Percentiles rank a stretch among this genome's conserved stretches.
Conservation (phyloP, 2,113 vertebrate species). For the Chelonoidis abingdonii region DNA sequence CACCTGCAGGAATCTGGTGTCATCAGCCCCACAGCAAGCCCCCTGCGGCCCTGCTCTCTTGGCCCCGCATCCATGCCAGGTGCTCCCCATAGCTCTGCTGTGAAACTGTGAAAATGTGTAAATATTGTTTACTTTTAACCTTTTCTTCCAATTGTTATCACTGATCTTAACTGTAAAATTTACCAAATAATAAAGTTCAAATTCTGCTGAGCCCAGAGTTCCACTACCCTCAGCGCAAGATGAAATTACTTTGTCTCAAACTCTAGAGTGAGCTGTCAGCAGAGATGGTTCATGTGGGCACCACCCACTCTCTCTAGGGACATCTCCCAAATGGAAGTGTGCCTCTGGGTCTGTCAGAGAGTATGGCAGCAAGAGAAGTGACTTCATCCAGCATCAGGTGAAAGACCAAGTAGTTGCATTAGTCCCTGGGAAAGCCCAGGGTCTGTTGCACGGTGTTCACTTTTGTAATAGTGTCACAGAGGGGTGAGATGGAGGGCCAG, state of each 20-base stretch:
- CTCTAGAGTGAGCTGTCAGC: constrained; percentile 19
- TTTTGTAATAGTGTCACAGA: background rate
- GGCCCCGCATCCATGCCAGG: background rate
- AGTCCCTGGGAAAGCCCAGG: background rate
- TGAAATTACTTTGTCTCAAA: constrained; percentile 42
- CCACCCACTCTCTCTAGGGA: background rate
- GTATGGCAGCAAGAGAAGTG: background rate
- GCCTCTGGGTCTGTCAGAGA: background rate
- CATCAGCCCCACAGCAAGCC: background rate
- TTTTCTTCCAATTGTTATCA: background rate
- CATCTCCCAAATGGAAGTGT: background rate
- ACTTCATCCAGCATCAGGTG: background rate
- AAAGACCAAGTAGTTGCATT: background rate
- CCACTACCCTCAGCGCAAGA: constrained; percentile 42
- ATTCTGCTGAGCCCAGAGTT: background rate
- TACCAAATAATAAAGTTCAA: background rate
- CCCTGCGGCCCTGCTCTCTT: background rate
- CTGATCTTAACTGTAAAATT: background rate
- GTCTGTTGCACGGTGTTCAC: background rate
- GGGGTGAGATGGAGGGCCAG: background rate
- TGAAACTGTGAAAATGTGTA: background rate
- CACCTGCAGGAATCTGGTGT: background rate
- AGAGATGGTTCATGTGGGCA: background rate
- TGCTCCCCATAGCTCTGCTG: background rate
- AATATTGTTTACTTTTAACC: background rate